Conservation (phyloP, 2,888 invertebrate species). For the Beris morrisii region DNA sequence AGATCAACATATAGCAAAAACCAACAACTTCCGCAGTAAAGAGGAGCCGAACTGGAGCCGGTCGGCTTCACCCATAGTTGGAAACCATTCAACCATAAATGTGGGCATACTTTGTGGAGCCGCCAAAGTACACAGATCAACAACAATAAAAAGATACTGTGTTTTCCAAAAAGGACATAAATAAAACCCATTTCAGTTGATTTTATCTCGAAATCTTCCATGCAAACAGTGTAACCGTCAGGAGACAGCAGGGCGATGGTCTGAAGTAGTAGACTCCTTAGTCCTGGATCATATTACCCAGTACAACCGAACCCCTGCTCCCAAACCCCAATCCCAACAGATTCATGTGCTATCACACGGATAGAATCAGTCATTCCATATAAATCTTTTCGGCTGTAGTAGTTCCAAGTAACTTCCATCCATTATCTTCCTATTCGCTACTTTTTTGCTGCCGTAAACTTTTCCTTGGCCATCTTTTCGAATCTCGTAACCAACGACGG, state of each 20-base stretch:
- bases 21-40: conserved; percentile 15
- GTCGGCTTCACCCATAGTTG: conserved; percentile 7
- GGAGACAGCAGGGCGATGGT: conserved; percentile 5
- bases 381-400: conserved; percentile 28
- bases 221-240: conserved; percentile 14
- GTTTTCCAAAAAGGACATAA: conserved; percentile 24
- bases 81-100: conserved; percentile 1
- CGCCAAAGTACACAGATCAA: conserved; percentile 19
- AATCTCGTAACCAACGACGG: conserved; percentile 4
- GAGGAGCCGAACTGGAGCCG: conserved; percentile 24
- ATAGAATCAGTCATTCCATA: conserved; percentile 25
- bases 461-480: conserved; percentile 1
- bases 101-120: conserved; percentile 20
- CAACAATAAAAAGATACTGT: conserved; percentile 23
- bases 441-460: conserved; percentile 28
- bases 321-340: conserved; percentile 4
- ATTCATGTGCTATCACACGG: neutral
- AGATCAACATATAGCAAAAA: neutral
- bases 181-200: conserved; percentile 26
- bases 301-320: too few species aligned
- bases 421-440: conserved; percentile 21
- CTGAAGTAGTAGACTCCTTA: conserved; percentile 8
- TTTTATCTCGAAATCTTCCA: conserved; percentile 27
- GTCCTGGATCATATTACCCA: conserved; percentile 6
- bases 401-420: conserved; percentile 29